Conservation (phyloP, 2,888 invertebrate species). For the Ichneumon xanthorius region DNA sequence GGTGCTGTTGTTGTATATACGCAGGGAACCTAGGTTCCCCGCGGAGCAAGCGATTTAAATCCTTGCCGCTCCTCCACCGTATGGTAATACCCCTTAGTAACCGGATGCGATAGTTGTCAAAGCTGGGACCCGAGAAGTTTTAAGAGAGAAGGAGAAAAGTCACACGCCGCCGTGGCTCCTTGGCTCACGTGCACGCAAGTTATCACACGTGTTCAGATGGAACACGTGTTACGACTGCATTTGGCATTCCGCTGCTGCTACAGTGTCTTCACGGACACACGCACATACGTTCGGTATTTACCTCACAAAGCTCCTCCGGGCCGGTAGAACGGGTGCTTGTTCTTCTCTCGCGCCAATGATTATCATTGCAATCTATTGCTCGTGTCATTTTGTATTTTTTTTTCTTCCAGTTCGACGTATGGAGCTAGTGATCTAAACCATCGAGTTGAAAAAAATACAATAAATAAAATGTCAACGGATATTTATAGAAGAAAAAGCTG, state of each 20-base stretch:
- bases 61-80: neutral
- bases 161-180: constrained; percentile 59
- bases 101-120: constrained; percentile 60
- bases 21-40: neutral
- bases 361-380: neutral
- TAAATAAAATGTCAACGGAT: neutral
- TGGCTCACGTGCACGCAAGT: constrained; percentile 52
- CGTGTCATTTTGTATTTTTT: neutral
- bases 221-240: constrained; percentile 67
- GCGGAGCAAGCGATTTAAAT: constrained; percentile 18
- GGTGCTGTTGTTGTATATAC: constrained; percentile 4
- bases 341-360: neutral
- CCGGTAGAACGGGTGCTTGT: neutral
- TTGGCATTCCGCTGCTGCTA: constrained; percentile 49
- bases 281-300: neutral
- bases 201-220: constrained; percentile 58
- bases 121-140: constrained; percentile 22
- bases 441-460: neutral
- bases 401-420: neutral
- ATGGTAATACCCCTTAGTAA: constrained; percentile 14
- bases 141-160: constrained; percentile 51
- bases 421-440: neutral
- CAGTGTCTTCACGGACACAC: constrained; percentile 30
- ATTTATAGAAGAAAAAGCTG: neutral
- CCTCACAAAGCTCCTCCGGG: no score